phyloP scores from a whole-genome alignment of 2,797 vertebrate genomes.

The Rhincodon typus region DNA sequence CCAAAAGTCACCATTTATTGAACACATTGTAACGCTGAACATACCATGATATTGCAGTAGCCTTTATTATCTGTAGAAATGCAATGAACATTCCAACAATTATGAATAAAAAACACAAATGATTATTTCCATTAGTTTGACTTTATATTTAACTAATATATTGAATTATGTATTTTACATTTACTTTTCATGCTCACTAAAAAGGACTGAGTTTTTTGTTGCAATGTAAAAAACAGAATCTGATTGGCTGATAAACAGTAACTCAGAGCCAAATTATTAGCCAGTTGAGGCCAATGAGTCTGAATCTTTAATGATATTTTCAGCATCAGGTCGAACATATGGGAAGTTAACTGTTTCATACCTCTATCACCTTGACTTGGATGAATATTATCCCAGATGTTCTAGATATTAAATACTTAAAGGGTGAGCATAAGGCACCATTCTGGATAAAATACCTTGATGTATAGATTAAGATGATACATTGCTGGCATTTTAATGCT shows the following conservation, averaged over 20 bases:
- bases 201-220: background rate
- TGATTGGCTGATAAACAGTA: background rate
- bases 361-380: background rate
- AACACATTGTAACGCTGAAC: background rate
- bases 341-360: background rate
- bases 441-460: background rate
- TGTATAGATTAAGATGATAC: background rate
- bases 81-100: background rate
- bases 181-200: background rate
- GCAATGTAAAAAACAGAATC: background rate
- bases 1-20: background rate
- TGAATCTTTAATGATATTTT: background rate
- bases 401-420: background rate
- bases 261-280: background rate
- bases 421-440: background rate
- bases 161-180: background rate
- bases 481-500: background rate
- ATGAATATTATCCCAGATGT: background rate
- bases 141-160: background rate
- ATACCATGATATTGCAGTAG: background rate
- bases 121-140: no score
- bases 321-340: background rate
- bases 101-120: background rate
- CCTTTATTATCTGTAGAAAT: constrained; percentile 9
- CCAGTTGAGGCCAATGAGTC: background rate